Evolutionary conservation across 2,797 vertebrate species (phyloP), one percentile per base, ranked within the genome.

Genomic region (Cichlasoma orientale): DNA sequence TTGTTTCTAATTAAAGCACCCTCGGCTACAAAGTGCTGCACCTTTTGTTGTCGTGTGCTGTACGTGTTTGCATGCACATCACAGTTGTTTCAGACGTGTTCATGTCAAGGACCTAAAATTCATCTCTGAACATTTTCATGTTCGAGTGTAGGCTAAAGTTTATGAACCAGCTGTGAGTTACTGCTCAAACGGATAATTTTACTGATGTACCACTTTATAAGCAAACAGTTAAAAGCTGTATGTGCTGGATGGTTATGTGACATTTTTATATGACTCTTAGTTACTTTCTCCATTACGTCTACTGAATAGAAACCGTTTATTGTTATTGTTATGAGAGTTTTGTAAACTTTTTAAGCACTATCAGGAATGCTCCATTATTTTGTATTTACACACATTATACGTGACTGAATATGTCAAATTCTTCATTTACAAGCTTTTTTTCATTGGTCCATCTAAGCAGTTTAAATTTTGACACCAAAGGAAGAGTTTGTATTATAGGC

Each of bases 151-250:
- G 14, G 21, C 36, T 63, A 36, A 23, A 69, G 36, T 3, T 72
- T 16, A 75, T 58, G 1, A 74, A 72, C 66, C 59, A 71, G 86
- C 82, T 82, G 58, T 74, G 77, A 75, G 66, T 71, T 54, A 77
- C 14, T 41, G 50, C 41, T 86, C 23, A 72, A 50, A 69, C 2
- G 41, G 44, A 72, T 74, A 1, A 78, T 76, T 76, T 71, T 27
- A 33, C 25, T 29, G 58, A 75, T 58, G 53, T 56, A 68, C 47
- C 41, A 11, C 66, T 73, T 72, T 78, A 7, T 50, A 63, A 72
- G n/a, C 12, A 27, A 80, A 7, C 8, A 8, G 12, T 69, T 52
- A 72, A 27, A 9, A 4, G 38, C 16, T 52, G 18, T 68, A 38
- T 18, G 52, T 56, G 33, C 25, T 19, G 12, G 19, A 31, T 70